Base-by-base conservation (phyloP, 2,113 vertebrate genomes). In the Hirundichthys speculiger region DNA sequence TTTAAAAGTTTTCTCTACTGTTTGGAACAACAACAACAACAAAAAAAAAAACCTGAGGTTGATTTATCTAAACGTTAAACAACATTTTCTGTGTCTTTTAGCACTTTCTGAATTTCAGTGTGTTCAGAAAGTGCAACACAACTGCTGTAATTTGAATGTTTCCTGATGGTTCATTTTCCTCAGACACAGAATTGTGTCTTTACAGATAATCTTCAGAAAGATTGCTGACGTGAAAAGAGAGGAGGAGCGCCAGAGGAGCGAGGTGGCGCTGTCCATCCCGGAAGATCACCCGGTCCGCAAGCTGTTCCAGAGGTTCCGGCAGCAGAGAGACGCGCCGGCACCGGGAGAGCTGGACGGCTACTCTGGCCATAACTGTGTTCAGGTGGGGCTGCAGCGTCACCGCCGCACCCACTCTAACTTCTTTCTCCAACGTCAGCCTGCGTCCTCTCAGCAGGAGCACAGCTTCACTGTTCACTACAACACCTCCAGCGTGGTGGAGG, bases 261-360 rank as follows among this genome's bases (percentile, higher is more conserved):
- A 99, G 82, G 96, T 96, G 83, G 92, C 96, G 0, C 93, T 98
- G 75, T 96, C 94, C 79, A 98, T 99, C 59, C 98, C 98, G 0
- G 96, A 97, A 53, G 97, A 99, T 79, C 98, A 99, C 75, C 98
- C 98, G 0, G 98, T 99, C 21, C 80, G 98, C 39, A 99, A 98
- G 76, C 94, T 99, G 61, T 99, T 99, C 91, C 96, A 98, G 90
- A 98, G 94, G 76, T 99, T 99, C 91, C 95, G 96, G 72, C 96
- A 98, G 87, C 98, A 98, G 59, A 96, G 97, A 82, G 96, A 99
- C 64, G 79, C 94, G 79, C 90, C 93, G 16, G 90, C 93, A 1
- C 91, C 94, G 13, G 94, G 91, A 11, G 93, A 95, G 0, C 47
- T 69, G 0, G 90, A 91, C 40, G 41, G 82, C 0, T 94, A 94